Conservation (phyloP, 2,888 invertebrate species). For the Chrysina gloriosa region DNA sequence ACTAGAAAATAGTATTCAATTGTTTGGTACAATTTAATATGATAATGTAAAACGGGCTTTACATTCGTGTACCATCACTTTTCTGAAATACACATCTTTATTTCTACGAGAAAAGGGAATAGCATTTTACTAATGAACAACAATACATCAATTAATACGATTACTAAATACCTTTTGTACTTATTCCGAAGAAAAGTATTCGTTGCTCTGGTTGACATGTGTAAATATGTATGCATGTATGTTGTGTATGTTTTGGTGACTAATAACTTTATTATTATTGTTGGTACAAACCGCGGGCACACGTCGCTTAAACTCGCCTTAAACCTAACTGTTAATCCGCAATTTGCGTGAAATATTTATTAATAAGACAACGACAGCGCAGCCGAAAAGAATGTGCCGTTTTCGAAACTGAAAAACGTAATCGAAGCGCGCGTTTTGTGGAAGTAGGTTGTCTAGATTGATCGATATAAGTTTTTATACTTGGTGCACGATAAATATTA, state of each 20-base stretch:
- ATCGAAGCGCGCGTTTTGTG: background rate
- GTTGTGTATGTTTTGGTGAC: slow-evolving; percentile 25
- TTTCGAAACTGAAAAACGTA: slow-evolving; percentile 14
- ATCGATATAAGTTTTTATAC: slow-evolving; percentile 12
- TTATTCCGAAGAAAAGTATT: background rate
- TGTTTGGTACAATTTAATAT: too few relatives aligned
- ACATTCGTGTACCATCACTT: too few relatives aligned
- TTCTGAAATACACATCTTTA: too few relatives aligned
- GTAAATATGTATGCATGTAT: background rate
- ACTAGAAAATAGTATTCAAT: too few relatives aligned
- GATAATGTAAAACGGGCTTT: too few relatives aligned
- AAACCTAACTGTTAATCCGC: slow-evolving; percentile 38
- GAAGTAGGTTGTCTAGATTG: slow-evolving; percentile 31
- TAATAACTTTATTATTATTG: slow-evolving; percentile 37
- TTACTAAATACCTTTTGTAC: background rate
- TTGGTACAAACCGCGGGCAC: slow-evolving; percentile 25
- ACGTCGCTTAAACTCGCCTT: slow-evolving; percentile 35
- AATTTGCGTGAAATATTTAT: slow-evolving; percentile 37
- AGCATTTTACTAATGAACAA: too few relatives aligned
- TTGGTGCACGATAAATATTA: slow-evolving; percentile 15
- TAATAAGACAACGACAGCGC: slow-evolving; percentile 30
- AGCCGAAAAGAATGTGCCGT: slow-evolving; percentile 31
- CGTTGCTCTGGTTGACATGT: background rate
- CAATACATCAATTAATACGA: too few relatives aligned
- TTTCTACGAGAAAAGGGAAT: too few relatives aligned